Evolutionary conservation across 2,113 vertebrate species (phyloP).

Genomic region (Cavia porcellus): DNA sequence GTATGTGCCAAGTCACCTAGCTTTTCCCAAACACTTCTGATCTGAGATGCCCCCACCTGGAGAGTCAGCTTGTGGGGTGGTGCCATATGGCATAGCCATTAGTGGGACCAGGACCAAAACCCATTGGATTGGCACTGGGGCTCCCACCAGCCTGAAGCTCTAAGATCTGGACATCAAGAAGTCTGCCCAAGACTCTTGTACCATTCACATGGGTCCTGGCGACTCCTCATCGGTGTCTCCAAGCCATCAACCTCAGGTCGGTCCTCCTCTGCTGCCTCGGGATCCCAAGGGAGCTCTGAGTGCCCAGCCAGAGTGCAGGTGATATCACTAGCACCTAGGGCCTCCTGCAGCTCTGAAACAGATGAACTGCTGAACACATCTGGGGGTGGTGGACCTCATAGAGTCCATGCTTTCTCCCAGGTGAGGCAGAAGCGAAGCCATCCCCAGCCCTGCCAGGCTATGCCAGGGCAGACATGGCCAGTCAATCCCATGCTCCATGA

Average conservation of each 20-base stretch:
- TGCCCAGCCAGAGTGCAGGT: background rate
- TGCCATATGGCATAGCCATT: background rate
- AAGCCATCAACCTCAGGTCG: background rate
- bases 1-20: background rate
- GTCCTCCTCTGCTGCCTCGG: slow-evolving; percentile 47
- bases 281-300: background rate
- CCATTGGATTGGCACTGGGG: background rate
- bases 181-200: background rate
- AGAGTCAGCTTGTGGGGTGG: background rate
- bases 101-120: background rate
- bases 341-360: slow-evolving; percentile 68
- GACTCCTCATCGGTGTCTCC: fast-evolving
- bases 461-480: background rate
- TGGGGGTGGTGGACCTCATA: background rate
- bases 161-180: background rate
- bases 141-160: too few relatives aligned
- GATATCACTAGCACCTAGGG: background rate
- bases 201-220: fast-evolving
- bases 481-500: background rate
- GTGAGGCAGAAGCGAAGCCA: background rate
- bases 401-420: background rate
- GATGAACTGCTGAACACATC: background rate
- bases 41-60: too few relatives aligned
- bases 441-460: background rate
- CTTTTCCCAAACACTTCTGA: background rate